Evolutionary conservation across 2,888 invertebrate genomes (phyloP).

Genomic region (Taphrorychus bicolor): DNA sequence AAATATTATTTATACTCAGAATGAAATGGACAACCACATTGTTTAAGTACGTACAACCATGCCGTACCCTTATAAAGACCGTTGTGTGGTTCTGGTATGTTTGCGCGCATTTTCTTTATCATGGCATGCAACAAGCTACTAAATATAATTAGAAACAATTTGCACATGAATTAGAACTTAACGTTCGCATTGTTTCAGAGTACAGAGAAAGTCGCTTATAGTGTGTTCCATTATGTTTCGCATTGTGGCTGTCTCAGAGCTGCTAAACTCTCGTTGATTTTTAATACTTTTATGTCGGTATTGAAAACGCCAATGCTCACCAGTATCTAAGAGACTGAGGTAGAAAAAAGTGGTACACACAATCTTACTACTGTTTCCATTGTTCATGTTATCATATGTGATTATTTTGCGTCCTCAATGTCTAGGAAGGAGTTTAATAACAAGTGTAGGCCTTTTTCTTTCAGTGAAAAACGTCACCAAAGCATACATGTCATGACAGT

Average conservation of each 20-base stretch:
- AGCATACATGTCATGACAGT: too few species aligned
- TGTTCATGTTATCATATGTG: too few species aligned
- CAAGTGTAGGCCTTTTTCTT: too few species aligned
- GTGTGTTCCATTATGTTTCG: constrained; percentile 1
- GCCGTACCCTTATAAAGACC: constrained; percentile 19
- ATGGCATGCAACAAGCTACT: constrained; percentile 26
- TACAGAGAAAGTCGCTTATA: constrained; percentile 18
- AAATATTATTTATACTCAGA: background rate
- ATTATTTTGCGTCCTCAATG: too few species aligned
- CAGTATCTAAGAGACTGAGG: too few species aligned
- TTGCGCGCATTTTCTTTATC: constrained; percentile 25
- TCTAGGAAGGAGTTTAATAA: too few species aligned
- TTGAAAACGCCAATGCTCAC: too few species aligned
- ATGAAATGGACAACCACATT: background rate
- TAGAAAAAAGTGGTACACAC: too few species aligned
- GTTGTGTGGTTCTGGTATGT: constrained; percentile 21
- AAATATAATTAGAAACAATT: constrained; percentile 36
- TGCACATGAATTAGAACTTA: constrained; percentile 35
- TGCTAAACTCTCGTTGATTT: too few species aligned
- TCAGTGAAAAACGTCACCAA: too few species aligned
- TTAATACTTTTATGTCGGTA: too few species aligned
- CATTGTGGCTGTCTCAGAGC: background rate
- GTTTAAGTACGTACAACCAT: constrained; percentile 17
- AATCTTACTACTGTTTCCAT: too few species aligned
- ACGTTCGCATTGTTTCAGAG: constrained; percentile 19